A percentile compares a stretch with the other conserved stretches of the same genome.
phyloP scores from a whole-genome alignment of 2,797 vertebrate genomes.

The Cynodonichthys magdalenae region DNA sequence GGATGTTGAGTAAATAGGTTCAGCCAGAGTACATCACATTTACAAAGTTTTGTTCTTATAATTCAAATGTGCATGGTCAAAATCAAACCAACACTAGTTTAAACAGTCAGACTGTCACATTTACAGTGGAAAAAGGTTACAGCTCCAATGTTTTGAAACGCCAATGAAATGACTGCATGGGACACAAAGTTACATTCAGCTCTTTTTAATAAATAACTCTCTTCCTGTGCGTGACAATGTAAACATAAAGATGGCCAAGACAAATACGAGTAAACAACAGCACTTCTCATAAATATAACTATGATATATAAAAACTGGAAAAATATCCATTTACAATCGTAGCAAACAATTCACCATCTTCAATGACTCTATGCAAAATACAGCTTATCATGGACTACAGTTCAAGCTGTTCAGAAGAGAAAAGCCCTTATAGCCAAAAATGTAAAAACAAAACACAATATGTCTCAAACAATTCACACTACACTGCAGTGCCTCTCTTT shows the following conservation, averaged over 20 bases:
- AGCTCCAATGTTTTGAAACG: slow-evolving; percentile 38
- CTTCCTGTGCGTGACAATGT: slow-evolving; percentile 52
- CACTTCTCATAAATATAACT: slow-evolving; percentile 79
- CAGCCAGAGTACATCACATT: slow-evolving; percentile 56
- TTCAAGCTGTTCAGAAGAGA: slow-evolving; percentile 72
- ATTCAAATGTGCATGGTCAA: slow-evolving; percentile 47
- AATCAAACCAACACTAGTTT: slow-evolving; percentile 52
- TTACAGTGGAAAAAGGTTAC: slow-evolving; percentile 40
- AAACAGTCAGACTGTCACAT: slow-evolving; percentile 67
- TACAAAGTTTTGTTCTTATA: slow-evolving; percentile 47
- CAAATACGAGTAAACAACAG: slow-evolving; percentile 59
- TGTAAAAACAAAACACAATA: slow-evolving; percentile 66
- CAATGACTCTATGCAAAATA: slow-evolving; percentile 75
- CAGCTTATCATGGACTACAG: slow-evolving; percentile 67
- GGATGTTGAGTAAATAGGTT: slow-evolving; percentile 50
- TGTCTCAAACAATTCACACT: slow-evolving; percentile 59
- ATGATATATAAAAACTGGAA: slow-evolving; percentile 81
- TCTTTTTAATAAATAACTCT: slow-evolving; percentile 47
- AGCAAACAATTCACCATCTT: slow-evolving; percentile 79
- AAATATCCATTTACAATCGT: slow-evolving; percentile 83
- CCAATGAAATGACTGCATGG: slow-evolving; percentile 47
- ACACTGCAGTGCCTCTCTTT: slow-evolving; percentile 37
- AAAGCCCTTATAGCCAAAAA: slow-evolving; percentile 78
- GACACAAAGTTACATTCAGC: slow-evolving; percentile 69
- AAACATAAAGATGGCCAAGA: slow-evolving; percentile 61